Evolutionary conservation across 2,888 invertebrate species (phyloP), one percentile per base, ranked within the genome.

Genomic region (Caenorhabditis angaria): DNA sequence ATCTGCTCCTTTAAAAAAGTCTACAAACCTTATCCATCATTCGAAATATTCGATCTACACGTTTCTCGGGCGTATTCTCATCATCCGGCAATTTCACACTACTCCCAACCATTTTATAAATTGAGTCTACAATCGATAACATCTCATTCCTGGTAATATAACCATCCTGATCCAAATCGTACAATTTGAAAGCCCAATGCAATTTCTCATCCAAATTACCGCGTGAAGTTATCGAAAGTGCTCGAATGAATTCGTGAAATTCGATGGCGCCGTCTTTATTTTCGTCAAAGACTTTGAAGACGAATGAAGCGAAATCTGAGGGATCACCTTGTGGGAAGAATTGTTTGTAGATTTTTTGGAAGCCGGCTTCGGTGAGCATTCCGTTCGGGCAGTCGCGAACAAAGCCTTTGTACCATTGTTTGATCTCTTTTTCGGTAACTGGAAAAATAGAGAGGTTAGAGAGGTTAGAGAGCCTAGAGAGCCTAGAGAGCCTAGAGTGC

Each of bases 261-360:
- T 97, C 96, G 89, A 99, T 99, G 87, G 94, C 94, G 79, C 97
- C 97, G 89, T 97, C 97, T 90, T 95, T 95, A 89, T 97, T 97
- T 90, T 95, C 95, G 89, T 97, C 97, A 90, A 97, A 97, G 62
- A 97, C 97, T 88, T 96, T 93, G 91, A 97, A 97, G 73, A 97
- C 97, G 88, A 97, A 91, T 62, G 94, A 94, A 59, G 97, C 97
- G 89, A 97, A 99, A 91, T 97, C 97, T 88, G 95, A 94, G 53
- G 97, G 97, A 90, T 99, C 97, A 82, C 97, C 97, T 91, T 97
- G 94, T 63, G 97, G 97, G 90, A 99, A 97, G 91, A 99, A 97
- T 90, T 97, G 97, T 90, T 95, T 95, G 91, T 99, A 97, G 89
- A 97, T 99, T 91, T 94, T 95, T 89, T 96, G 95, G 91, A 99